Evolutionary conservation across 2,888 invertebrate species (phyloP).

Genomic region (Dermolepida albohirtum): DNA sequence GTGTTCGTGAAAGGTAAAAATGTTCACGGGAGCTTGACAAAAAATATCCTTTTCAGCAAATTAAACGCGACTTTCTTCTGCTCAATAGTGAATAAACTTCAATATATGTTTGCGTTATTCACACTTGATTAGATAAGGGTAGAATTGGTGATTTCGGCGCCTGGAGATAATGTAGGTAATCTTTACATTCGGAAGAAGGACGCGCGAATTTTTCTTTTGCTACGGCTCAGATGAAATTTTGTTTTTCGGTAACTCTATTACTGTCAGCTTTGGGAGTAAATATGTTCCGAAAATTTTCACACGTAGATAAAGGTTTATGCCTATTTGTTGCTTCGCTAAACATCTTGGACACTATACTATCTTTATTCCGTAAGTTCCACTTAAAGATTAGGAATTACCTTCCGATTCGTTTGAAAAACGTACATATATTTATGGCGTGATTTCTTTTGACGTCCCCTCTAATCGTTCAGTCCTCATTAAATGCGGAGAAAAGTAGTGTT

Average conservation of each 20-base stretch:
- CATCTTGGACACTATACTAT: neutral
- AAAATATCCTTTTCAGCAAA: conserved; percentile 1
- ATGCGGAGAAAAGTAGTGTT: no score
- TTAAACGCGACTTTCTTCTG: conserved; percentile 8
- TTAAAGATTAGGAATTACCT: no score
- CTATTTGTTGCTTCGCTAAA: conserved; percentile 14
- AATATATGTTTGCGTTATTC: conserved; percentile 35
- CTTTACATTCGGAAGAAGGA: conserved; percentile 14
- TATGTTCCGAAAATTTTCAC: conserved; percentile 13
- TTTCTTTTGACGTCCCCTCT: no score
- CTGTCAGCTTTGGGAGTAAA: conserved; percentile 11
- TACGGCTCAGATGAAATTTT: conserved; percentile 12
- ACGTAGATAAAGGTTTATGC: conserved; percentile 10
- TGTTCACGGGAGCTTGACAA: conserved; percentile 1
- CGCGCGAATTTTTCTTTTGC: neutral
- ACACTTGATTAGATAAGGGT: conserved; percentile 30
- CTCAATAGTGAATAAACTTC: conserved; percentile 15
- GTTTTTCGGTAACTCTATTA: conserved; percentile 23
- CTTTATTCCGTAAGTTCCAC: no score
- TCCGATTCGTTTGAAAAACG: no score
- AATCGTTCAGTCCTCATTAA: no score
- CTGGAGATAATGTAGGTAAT: conserved; percentile 24
- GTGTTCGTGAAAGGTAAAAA: conserved; percentile 11
- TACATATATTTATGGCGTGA: no score
- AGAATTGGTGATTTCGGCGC: conserved; percentile 9